A percentile compares a stretch with the other conserved stretches of the same genome.
These are phyloP conservation scores for Xenentodon cancila DNA, from an alignment of 2,797 vertebrate species.

Conservation along the genomic window DNA sequence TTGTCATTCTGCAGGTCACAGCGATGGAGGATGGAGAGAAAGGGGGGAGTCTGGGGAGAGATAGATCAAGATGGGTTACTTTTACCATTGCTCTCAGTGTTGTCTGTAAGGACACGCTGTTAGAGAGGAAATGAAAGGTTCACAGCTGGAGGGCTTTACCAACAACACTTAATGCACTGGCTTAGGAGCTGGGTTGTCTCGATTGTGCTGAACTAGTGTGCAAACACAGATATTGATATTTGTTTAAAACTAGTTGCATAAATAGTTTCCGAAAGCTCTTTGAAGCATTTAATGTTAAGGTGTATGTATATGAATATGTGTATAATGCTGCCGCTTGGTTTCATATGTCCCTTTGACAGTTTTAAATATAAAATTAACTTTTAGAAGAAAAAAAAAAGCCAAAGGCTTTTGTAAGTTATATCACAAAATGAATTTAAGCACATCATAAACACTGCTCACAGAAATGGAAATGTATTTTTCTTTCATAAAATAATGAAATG, in stretches of 20 bases:
- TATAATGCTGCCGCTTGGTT: no score
- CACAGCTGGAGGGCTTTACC: conserved; percentile 38
- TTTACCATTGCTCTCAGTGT: conserved; percentile 49
- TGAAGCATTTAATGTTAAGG: no score
- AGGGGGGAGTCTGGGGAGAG: conserved; percentile 55
- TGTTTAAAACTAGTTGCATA: not conserved
- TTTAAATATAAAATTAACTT: no score
- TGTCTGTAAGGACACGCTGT: conserved; percentile 52
- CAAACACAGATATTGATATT: not conserved
- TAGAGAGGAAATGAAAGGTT: conserved; percentile 55
- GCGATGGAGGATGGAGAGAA: conserved; percentile 65
- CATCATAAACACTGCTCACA: no score
- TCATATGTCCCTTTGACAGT: no score
- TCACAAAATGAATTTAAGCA: no score
- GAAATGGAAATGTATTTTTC: no score
- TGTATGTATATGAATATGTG: no score
- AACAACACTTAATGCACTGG: conserved; percentile 28
- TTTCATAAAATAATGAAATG: no score
- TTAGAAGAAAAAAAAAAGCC: no score
- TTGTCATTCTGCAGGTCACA: conserved; percentile 70
- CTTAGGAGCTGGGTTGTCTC: conserved; percentile 8
- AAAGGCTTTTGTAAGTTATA: no score
- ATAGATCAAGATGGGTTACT: conserved; percentile 65
- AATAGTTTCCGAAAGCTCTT: not conserved
- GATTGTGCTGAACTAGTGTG: not conserved